Conservation (phyloP, 2,888 invertebrate genomes). For the Mesorhabditis spiculigera region DNA sequence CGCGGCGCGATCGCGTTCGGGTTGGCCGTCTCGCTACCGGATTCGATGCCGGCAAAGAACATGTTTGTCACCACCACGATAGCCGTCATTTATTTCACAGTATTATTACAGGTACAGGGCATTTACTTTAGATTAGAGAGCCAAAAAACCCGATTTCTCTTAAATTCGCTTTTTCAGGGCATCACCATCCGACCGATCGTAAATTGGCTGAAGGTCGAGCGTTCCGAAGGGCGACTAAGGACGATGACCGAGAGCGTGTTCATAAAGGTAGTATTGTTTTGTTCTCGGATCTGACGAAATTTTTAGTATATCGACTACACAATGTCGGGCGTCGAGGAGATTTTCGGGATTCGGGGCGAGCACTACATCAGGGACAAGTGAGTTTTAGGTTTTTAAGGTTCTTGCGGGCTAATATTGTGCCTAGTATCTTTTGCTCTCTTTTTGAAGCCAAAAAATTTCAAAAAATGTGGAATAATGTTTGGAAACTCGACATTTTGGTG, state of each 20-base stretch:
- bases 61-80: conserved; percentile 95
- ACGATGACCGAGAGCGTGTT: conserved; percentile 96
- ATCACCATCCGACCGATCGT: conserved; percentile 95
- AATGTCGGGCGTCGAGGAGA: conserved; percentile 94
- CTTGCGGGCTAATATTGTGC: too few relatives aligned
- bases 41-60: conserved; percentile 75
- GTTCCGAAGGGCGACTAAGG: conserved; percentile 80
- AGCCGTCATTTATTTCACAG: conserved; percentile 95
- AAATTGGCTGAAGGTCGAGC: conserved; percentile 85
- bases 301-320: conserved; percentile 89
- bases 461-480: too few relatives aligned
- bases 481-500: too few relatives aligned
- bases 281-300: not conserved
- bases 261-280: conserved; percentile 72
- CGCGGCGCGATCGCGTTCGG: conserved; percentile 96
- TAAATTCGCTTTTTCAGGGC: conserved; percentile 66
- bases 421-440: too few relatives aligned
- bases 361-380: conserved; percentile 48
- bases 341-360: conserved; percentile 82
- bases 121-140: not conserved
- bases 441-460: too few relatives aligned
- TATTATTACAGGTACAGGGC: conserved; percentile 82
- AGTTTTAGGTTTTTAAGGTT: conserved; percentile 3
- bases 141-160: not conserved
- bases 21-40: conserved; percentile 77